A percentile compares a stretch with the other conserved stretches of the same genome.
Conservation (phyloP, 2,113 vertebrate species). For the Cinclus mexicanus region DNA sequence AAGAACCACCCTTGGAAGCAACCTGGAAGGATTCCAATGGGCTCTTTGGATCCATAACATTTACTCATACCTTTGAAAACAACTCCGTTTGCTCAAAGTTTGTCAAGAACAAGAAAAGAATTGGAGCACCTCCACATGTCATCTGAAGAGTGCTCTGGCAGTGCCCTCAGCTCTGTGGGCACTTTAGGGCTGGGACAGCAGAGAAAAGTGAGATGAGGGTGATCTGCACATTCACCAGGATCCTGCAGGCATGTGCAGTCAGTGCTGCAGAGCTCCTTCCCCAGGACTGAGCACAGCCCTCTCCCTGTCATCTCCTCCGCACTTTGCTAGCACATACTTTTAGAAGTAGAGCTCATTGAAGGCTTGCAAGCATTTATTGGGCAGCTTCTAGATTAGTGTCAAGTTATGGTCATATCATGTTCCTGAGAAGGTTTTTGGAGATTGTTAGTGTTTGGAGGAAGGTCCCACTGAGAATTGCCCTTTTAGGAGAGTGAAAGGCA, state of each 20-base stretch:
- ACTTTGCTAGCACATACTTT: slow-evolving; percentile 51
- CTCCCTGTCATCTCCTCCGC: slow-evolving; percentile 61
- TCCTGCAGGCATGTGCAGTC: neutral
- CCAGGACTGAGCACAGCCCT: neutral
- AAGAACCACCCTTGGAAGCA: neutral
- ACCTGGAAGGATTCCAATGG: neutral
- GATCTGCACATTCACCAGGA: neutral
- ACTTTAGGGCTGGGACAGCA: neutral
- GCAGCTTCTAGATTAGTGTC: slow-evolving; percentile 66
- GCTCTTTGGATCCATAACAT: neutral
- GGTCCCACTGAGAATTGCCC: slow-evolving; percentile 64
- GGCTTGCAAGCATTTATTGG: slow-evolving; percentile 73
- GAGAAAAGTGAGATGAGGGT: neutral
- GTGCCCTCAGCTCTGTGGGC: neutral
- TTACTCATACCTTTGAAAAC: neutral
- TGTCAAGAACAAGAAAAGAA: neutral
- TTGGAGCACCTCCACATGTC: neutral
- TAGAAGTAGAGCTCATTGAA: slow-evolving; percentile 70
- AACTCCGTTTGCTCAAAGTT: neutral
- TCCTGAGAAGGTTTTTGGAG: slow-evolving; percentile 63
- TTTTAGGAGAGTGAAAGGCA: slow-evolving; percentile 66
- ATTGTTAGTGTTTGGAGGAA: slow-evolving; percentile 47
- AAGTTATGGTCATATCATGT: slow-evolving; percentile 68
- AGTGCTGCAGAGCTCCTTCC: neutral
- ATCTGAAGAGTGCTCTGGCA: fast-evolving